These are phyloP conservation scores for Theretra japonica DNA, from an alignment of 2,888 invertebrate genomes.

Conservation along the genomic window DNA sequence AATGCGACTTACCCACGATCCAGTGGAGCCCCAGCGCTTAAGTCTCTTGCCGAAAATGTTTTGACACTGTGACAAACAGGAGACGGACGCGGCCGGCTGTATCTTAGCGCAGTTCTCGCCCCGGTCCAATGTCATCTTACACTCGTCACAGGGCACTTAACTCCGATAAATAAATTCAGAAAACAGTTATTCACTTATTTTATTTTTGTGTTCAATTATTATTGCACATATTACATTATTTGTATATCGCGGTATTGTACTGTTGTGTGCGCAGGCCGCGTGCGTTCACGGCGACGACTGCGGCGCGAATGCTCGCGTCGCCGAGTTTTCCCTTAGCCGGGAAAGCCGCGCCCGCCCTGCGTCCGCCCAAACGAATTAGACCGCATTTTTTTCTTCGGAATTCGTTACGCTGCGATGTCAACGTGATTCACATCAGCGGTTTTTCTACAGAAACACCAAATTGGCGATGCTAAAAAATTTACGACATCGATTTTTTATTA, in stretches of 20 bases:
- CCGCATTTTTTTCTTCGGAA: slow-evolving; percentile 57
- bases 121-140: slow-evolving; percentile 79
- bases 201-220: neutral
- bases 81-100: slow-evolving; percentile 80
- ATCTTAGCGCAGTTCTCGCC: slow-evolving; percentile 79
- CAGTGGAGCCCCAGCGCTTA: slow-evolving; percentile 89
- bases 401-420: slow-evolving; percentile 36
- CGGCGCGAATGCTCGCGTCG: slow-evolving; percentile 59
- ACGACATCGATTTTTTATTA: slow-evolving; percentile 15
- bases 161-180: neutral
- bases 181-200: slow-evolving; percentile 1
- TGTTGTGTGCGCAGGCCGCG: slow-evolving; percentile 46
- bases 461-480: neutral
- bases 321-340: slow-evolving; percentile 62
- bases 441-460: slow-evolving; percentile 10
- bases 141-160: slow-evolving; percentile 42
- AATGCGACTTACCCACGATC: slow-evolving; percentile 87
- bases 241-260: slow-evolving; percentile 33
- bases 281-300: slow-evolving; percentile 62
- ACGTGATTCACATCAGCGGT: slow-evolving; percentile 23
- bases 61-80: slow-evolving; percentile 84
- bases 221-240: slow-evolving; percentile 3
- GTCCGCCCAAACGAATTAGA: slow-evolving; percentile 67
- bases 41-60: slow-evolving; percentile 88
- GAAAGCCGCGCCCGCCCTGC: slow-evolving; percentile 69